phyloP scores from a whole-genome alignment of 2,113 vertebrate species.

The Toxotes chatareus region DNA sequence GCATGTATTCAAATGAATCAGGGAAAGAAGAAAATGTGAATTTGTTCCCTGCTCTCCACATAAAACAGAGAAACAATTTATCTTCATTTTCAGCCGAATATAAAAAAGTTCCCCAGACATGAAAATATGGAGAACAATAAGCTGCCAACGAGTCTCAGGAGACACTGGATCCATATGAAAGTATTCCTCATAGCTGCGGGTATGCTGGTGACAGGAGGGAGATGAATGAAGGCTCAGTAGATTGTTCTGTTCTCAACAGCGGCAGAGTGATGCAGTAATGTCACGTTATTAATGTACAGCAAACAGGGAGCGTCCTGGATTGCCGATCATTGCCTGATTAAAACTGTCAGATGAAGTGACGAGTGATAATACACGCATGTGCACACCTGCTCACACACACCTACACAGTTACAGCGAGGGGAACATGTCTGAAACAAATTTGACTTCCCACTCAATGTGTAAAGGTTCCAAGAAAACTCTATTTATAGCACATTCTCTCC shows the following conservation, averaged over 20 bases:
- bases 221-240: slow-evolving; percentile 55
- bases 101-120: slow-evolving; percentile 65
- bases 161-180: slow-evolving; percentile 64
- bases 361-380: not conserved
- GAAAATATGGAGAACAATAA: slow-evolving; percentile 71
- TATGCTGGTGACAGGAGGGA: slow-evolving; percentile 51
- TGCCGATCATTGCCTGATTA: slow-evolving; percentile 57
- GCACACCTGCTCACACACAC: slow-evolving; percentile 11
- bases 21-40: slow-evolving; percentile 61
- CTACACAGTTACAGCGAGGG: not conserved
- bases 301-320: slow-evolving; percentile 50
- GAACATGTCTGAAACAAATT: slow-evolving; percentile 37
- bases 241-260: slow-evolving; percentile 48
- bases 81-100: slow-evolving; percentile 74
- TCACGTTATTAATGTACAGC: slow-evolving; percentile 62
- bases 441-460: slow-evolving; percentile 41
- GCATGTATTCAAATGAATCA: slow-evolving; percentile 65
- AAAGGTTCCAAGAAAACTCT: slow-evolving; percentile 48
- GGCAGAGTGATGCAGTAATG: slow-evolving; percentile 42
- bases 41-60: slow-evolving; percentile 48
- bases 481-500: slow-evolving; percentile 53
- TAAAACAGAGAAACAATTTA: slow-evolving; percentile 68
- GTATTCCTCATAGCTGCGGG: slow-evolving; percentile 51
- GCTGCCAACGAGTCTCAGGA: slow-evolving; percentile 68
- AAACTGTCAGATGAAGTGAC: slow-evolving; percentile 44